Evolutionary conservation across 2,113 vertebrate genomes (phyloP).

Genomic region (Ariopsis seemanni): DNA sequence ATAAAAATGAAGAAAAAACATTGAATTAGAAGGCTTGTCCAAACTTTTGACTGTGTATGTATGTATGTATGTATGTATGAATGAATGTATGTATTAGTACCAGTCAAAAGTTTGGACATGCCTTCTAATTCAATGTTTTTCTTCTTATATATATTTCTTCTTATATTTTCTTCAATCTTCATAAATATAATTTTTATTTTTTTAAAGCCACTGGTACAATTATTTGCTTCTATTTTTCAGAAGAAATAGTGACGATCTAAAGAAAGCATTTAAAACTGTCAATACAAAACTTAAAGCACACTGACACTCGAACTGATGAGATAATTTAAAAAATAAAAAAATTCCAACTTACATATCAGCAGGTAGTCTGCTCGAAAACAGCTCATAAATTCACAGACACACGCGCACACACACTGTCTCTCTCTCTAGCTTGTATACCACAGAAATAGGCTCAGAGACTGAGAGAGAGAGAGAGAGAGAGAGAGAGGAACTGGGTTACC

Average conservation of each 20-base stretch:
- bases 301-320: background rate
- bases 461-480: slow-evolving; percentile 15
- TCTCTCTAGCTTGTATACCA: background rate
- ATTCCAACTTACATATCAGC: slow-evolving; percentile 19
- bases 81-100: no score
- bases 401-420: background rate
- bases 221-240: background rate
- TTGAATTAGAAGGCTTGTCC: no score
- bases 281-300: background rate
- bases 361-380: background rate
- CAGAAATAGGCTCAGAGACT: background rate
- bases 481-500: slow-evolving; percentile 27
- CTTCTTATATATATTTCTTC: background rate
- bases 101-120: no score
- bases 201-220: background rate
- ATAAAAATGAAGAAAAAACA: no score
- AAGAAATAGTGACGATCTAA: background rate
- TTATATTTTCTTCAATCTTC: no score
- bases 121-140: no score
- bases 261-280: background rate
- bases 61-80: no score
- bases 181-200: no score
- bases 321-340: background rate
- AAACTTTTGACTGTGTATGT: no score
- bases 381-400: background rate